Evolutionary conservation across 2,797 vertebrate species (phyloP), one percentile per base, ranked within the genome.

Genomic region (Peromyscus aztecus): DNA sequence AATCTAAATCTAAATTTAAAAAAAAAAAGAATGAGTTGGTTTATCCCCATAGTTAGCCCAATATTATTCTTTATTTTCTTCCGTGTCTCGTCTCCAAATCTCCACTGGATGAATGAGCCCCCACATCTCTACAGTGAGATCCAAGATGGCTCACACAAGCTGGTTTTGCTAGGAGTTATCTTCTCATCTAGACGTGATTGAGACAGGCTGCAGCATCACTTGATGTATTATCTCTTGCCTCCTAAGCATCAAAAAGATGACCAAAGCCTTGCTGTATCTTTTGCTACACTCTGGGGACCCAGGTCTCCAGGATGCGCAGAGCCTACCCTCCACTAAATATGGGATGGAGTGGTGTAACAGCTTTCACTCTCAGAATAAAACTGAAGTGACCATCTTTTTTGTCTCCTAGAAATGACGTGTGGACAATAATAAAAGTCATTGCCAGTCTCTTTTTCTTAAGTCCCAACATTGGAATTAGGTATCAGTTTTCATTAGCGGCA

Each of bases 401-500:
- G 2, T 49, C 49, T 34, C 88, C 3, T 78, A 43, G 57, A 91
- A 96, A 92, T 19, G n/a, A 0, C 0, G 61, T 19, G 6, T 12
- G 77, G 4, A 0, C 0, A 34, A 40, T 83, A 49, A 27, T n/a
- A n/a, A n/a, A 82, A 93, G 57, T 46, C 92, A 91, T 80, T 77
- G 63, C 67, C 16, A 19, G 40, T 29, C 37, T 57, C 27, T 52
- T 0, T 3, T 67, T 76, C 81, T 76, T n/a, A 69, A 96, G 34
- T 84, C 61, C 83, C 84, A 43, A 31, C 55, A 85, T 90, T 61
- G 95, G 65, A 86, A 89, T 76, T 76, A 34, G 49, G 31, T 24
- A 2, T 71, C 43, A 46, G 76, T 91, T 71, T 21, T 92, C 52
- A 43, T 96, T 81, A 90, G 85, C 59, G 93, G 71, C 69, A 96